Evolutionary conservation across 2,113 vertebrate species (phyloP).

Genomic region (Zonotrichia leucophrys): DNA sequence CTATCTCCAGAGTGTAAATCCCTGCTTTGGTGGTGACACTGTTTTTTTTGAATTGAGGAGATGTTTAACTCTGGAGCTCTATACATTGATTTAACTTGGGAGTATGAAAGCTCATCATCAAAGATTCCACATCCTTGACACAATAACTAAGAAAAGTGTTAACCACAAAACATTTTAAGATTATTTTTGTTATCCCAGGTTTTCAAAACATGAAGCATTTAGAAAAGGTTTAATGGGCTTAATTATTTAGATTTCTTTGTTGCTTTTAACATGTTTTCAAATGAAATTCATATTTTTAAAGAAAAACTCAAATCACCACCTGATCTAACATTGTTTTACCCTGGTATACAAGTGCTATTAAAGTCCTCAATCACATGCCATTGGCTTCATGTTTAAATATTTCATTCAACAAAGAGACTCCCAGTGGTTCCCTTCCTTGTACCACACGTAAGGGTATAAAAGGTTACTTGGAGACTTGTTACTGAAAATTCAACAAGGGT

Average conservation of each 20-base stretch:
- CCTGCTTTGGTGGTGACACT: background rate
- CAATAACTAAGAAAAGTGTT: background rate
- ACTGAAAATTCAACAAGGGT: background rate
- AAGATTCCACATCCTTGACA: background rate
- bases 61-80: background rate
- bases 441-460: background rate
- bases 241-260: background rate
- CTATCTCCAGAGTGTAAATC: background rate
- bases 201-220: background rate
- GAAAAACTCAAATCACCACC: background rate
- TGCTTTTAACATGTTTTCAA: background rate
- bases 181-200: background rate
- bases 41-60: background rate
- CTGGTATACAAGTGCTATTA: background rate
- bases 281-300: background rate
- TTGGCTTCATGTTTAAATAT: background rate
- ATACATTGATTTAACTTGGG: background rate
- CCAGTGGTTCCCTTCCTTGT: background rate
- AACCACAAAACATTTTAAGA: background rate
- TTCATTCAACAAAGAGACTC: background rate
- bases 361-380: background rate
- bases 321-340: background rate
- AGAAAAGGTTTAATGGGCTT: background rate
- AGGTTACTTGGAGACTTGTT: background rate
- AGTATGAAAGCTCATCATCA: background rate